Evolutionary conservation across 2,797 vertebrate species (phyloP).

Genomic region (Eidolon dupreanum): DNA sequence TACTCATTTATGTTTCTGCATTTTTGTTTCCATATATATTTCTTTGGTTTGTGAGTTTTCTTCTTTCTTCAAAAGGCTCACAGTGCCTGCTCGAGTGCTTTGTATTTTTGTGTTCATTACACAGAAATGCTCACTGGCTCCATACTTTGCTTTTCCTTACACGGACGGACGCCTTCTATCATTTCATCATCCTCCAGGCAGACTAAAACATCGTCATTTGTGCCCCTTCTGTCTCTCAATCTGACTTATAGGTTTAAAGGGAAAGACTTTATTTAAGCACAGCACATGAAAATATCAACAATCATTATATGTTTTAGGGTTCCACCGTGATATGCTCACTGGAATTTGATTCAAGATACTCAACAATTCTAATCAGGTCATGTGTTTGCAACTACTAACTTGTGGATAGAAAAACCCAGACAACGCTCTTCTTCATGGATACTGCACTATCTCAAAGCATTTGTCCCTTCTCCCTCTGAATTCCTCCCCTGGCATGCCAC

Average conservation of each 20-base stretch:
- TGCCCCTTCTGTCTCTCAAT: neutral
- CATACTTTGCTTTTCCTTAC: neutral
- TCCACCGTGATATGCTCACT: neutral
- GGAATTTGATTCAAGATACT: neutral
- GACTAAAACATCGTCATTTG: neutral
- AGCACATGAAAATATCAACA: neutral
- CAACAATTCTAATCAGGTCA: neutral
- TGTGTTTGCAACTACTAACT: neutral
- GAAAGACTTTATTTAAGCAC: neutral
- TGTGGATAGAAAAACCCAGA: neutral
- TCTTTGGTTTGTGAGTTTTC: neutral
- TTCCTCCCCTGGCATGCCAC: neutral
- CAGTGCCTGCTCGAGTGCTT: neutral
- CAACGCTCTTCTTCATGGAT: neutral
- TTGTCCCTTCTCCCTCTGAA: neutral
- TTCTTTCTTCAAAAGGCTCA: neutral
- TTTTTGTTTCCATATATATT: neutral
- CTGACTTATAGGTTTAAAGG: conserved; percentile 19
- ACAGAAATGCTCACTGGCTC: neutral
- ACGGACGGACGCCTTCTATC: neutral
- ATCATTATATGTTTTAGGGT: neutral
- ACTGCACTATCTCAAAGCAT: neutral
- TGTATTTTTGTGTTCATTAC: neutral
- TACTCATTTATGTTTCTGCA: neutral
- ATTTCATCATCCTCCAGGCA: neutral